A percentile compares a stretch with the other conserved stretches of the same genome.
These are phyloP conservation scores for Teleogryllus oceanicus DNA, from an alignment of 2,888 invertebrate species.

Conservation along the genomic window DNA sequence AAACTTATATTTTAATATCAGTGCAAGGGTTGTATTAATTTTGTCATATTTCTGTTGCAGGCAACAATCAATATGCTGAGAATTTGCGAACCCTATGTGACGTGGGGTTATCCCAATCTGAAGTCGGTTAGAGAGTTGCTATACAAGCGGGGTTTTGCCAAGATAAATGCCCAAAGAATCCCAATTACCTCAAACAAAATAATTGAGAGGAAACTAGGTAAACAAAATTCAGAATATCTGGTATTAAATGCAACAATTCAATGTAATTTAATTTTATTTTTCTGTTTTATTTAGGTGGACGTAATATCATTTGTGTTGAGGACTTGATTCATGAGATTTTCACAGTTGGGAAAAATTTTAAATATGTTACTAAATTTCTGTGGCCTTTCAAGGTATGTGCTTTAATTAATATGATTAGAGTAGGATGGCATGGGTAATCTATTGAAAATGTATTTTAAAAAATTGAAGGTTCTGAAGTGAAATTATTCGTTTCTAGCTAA, in stretches of 20 bases:
- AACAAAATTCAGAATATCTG: slow-evolving; percentile 39
- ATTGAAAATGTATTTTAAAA: background rate
- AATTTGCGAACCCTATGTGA: slow-evolving; percentile 96
- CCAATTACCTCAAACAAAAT: slow-evolving; percentile 92
- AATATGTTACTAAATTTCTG: slow-evolving; percentile 95
- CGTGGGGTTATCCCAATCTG: slow-evolving; percentile 98
- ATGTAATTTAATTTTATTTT: background rate
- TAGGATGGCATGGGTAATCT: background rate
- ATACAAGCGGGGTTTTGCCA: slow-evolving; percentile 98
- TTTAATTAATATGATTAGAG: background rate
- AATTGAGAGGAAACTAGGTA: slow-evolving; percentile 84
- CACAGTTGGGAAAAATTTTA: slow-evolving; percentile 79
- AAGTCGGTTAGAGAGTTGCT: slow-evolving; percentile 94
- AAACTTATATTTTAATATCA: no score
- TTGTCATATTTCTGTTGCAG: slow-evolving; percentile 39
- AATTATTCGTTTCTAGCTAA: slow-evolving; percentile 65
- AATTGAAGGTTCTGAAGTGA: no score
- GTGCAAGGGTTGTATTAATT: no score
- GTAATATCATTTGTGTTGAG: slow-evolving; percentile 92
- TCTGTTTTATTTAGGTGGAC: slow-evolving; percentile 52
- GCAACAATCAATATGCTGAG: slow-evolving; percentile 98
- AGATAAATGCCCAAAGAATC: slow-evolving; percentile 82
- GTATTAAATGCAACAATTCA: background rate
- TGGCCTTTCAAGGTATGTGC: slow-evolving; percentile 89
- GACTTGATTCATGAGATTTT: slow-evolving; percentile 96